Evolutionary conservation across 2,113 vertebrate species (phyloP).

Genomic region (Austrofundulus limnaeus): DNA sequence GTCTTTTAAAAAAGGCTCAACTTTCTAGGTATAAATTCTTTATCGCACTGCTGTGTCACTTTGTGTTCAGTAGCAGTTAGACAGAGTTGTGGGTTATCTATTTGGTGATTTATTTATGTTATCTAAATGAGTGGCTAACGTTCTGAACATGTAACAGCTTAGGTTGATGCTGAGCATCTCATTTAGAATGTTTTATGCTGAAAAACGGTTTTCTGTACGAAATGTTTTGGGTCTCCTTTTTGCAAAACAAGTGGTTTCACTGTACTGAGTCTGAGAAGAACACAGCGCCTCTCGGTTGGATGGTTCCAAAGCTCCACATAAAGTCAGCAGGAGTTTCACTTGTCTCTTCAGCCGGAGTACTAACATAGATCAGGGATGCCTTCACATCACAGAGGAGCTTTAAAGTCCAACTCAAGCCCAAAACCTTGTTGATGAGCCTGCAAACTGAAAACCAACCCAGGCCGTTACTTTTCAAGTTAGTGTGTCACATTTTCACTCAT

Average conservation of each 20-base stretch:
- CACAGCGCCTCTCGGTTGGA: constrained; percentile 29
- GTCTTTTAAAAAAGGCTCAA: constrained; percentile 46
- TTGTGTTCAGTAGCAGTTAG: constrained; percentile 76
- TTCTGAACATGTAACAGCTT: constrained; percentile 56
- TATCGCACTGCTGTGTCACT: constrained; percentile 73
- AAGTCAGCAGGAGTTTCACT: constrained; percentile 17
- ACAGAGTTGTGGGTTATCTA: constrained; percentile 69
- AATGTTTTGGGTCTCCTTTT: constrained; percentile 46
- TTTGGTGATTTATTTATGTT: constrained; percentile 77
- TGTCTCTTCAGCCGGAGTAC: constrained; percentile 38
- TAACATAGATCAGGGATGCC: constrained; percentile 56
- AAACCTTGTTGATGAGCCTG: constrained; percentile 25
- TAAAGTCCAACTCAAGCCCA: constrained; percentile 27
- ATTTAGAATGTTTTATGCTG: constrained; percentile 60
- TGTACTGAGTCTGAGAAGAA: constrained; percentile 45
- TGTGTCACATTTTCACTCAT: constrained; percentile 29
- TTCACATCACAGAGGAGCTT: constrained; percentile 35
- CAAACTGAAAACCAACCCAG: constrained; percentile 17
- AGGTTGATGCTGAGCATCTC: constrained; percentile 74
- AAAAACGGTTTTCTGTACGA: constrained; percentile 35
- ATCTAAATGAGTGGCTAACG: constrained; percentile 64
- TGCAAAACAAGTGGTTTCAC: constrained; percentile 38
- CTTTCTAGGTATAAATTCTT: constrained; percentile 68
- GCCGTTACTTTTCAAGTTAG: constrained; percentile 23
- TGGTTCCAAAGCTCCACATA: constrained; percentile 31